Evolutionary conservation across 1,140 invertebrate species (phyloP), one percentile per base, ranked within the genome.

Genomic region (Zaprionus ghesquierei): DNA sequence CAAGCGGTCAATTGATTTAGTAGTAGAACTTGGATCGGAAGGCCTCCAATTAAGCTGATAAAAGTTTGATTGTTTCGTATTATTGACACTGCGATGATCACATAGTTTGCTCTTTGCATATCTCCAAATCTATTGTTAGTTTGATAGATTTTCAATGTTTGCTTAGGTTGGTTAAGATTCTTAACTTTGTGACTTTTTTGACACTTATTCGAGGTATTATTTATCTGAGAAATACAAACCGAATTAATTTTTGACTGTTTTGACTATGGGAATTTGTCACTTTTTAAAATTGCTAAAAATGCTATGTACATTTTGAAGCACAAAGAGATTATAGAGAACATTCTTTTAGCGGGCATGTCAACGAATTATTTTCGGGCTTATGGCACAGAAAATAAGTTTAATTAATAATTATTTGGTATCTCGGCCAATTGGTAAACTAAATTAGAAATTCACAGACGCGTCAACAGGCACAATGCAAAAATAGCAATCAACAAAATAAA

Each of bases 391-490:
- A 54, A 75, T 78, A 75, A 70, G 33, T 53, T 66, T 68, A 68
- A 84, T 79, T 84, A 68, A 84, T 71, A 79, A 71, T 8, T n/a
- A n/a, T 75, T 56, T 75, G 79, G 70, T 65, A 69, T 29, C 65
- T 62, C 61, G 56, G 65, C 75, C 79, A 82, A 79, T 75, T 79
- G 62, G 54, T 15, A 66, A 35, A 75, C 70, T 33, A 84, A 79
- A 63, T 84, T 79, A 70, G 50, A 75, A 74, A 60, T 59, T 60
- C 23, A 31, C 44, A 27, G 51, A 60, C 55, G 2, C 38, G 55
- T 29, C 22, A 59, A 59, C 15, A n/a, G 18, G 35, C 55, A 49
- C 38, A 56, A 22, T 46, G 41, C 41, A 22, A 46, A 46, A 22
- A 46, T 46, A 46, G 35, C 35, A 46, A 22, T 20, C 71, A 62